Base-by-base conservation (phyloP, 92 coral and sea anemone genomes). In the Epizoanthus ramosus region DNA sequence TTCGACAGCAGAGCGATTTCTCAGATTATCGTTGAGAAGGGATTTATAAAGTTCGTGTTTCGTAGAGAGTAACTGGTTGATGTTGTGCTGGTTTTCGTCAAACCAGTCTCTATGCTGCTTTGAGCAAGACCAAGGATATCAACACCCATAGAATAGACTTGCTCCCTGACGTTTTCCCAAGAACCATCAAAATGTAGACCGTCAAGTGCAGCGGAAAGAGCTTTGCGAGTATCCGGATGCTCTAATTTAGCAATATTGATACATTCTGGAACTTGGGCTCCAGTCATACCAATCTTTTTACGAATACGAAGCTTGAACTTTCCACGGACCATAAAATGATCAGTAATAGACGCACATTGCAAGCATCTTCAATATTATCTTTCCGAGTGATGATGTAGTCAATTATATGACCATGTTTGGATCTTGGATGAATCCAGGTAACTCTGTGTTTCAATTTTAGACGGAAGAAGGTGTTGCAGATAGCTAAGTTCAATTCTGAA, bases 41-140 rank as follows among this genome's bases (percentile, higher is more conserved):
- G 35, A 28, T 37, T 50, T n/a, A 24, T 80, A 71, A 31, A 80
- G 47, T n/a, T 33, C 21, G 12, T 50, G 58, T 50, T 66, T 80
- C 28, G 33, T 41, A 16, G 37, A 43, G 57, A 80, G 84, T 14
- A 66, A 21, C 24, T 80, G 33, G 57, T n/a, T 65, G 75, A 65
- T 64, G 12, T 25, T 43, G 3, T 43, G 28, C 17, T 68, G 28
- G 43, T 81, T 81, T 50, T 81, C 76, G 53, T 81, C 85, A 53
- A 81, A 81, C 68, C 67, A 81, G 77, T 68, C 85, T 52, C 54
- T 71, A n/a, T n/a, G n/a, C n/a, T n/a, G n/a, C n/a, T 47, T n/a
- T 19, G 4, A 5, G 16, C 12, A 52, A 68, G 54, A 24, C 79
- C 85, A 17, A 68, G 85, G 31, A 66, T 50, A 12, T 21, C 77